phyloP scores from a whole-genome alignment of 2,888 invertebrate genomes.

The Fabriciana adippe region DNA sequence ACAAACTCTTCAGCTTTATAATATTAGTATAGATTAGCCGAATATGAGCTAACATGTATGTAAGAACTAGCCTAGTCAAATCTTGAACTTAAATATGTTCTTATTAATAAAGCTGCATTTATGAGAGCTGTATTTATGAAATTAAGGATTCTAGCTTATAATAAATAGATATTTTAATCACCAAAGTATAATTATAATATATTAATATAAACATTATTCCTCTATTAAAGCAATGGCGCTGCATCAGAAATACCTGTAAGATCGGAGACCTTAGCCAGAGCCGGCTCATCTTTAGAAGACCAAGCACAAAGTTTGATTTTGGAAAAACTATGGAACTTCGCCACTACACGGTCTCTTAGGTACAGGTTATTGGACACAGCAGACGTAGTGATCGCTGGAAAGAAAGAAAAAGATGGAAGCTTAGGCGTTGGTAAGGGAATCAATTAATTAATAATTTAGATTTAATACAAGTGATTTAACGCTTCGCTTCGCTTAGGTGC shows the following conservation, averaged over 20 bases:
- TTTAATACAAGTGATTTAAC: too few relatives aligned
- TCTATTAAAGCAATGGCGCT: constrained; percentile 64
- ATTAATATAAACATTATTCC: neutral
- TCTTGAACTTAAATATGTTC: too few relatives aligned
- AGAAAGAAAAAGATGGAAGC: constrained; percentile 85
- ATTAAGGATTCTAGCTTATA: too few relatives aligned
- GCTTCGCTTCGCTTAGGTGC: too few relatives aligned
- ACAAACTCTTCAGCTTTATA: too few relatives aligned
- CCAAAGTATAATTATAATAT: neutral
- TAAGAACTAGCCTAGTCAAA: too few relatives aligned
- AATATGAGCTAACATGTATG: too few relatives aligned
- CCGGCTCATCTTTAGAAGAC: constrained; percentile 83
- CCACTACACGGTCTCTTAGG: constrained; percentile 88
- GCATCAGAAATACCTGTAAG: constrained; percentile 74
- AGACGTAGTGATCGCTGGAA: constrained; percentile 88
- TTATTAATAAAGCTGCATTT: too few relatives aligned
- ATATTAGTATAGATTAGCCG: too few relatives aligned
- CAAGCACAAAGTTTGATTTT: constrained; percentile 85
- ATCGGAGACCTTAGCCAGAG: constrained; percentile 82
- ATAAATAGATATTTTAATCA: too few relatives aligned
- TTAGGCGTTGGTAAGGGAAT: constrained; percentile 82
- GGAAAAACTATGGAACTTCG: constrained; percentile 89
- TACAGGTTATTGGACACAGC: constrained; percentile 90
- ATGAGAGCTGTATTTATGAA: too few relatives aligned
- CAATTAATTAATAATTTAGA: neutral